Evolutionary conservation across 2,113 vertebrate species (phyloP).

Genomic region (Megaleporinus macrocephalus): DNA sequence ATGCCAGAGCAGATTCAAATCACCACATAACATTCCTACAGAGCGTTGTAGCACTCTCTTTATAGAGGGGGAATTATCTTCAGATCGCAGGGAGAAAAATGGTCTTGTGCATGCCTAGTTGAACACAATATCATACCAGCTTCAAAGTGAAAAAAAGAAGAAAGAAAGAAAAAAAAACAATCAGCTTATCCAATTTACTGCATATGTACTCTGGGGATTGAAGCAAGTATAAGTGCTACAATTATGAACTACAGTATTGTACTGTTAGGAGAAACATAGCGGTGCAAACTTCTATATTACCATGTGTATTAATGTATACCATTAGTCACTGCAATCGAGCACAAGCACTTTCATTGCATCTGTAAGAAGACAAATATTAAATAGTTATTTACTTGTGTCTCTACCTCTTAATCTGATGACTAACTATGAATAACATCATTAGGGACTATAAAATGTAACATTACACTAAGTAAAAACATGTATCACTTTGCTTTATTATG

Average conservation of each 20-base stretch:
- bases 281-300: neutral
- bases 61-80: neutral
- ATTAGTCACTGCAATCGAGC: neutral
- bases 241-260: neutral
- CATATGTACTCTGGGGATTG: neutral
- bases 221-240: neutral
- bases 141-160: constrained; percentile 15
- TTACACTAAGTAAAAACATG: neutral
- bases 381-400: neutral
- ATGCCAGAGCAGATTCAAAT: constrained; percentile 68
- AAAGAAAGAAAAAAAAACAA: constrained; percentile 6
- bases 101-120: neutral
- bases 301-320: neutral
- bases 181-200: neutral
- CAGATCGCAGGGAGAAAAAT: constrained; percentile 8
- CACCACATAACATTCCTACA: constrained; percentile 51
- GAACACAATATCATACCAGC: constrained; percentile 1
- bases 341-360: neutral
- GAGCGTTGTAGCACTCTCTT: neutral
- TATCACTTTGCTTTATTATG: neutral
- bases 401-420: neutral
- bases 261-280: neutral
- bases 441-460: neutral
- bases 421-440: neutral
- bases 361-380: neutral